Percentiles rank a stretch among this genome's conserved stretches.
Conservation (phyloP, 2,888 invertebrate species). For the Eubasilissa splendida region DNA sequence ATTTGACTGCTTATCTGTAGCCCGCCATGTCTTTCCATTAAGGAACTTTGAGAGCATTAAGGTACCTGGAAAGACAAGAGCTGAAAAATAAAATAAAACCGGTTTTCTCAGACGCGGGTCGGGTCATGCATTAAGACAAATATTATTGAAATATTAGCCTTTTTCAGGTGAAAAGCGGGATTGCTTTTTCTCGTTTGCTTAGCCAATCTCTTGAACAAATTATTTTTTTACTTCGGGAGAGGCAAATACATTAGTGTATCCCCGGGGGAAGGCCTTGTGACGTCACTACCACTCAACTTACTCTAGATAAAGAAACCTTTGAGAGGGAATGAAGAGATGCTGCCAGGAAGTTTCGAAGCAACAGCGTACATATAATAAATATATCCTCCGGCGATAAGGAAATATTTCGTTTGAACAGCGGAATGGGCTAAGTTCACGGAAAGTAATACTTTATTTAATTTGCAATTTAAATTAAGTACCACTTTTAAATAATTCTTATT, state of each 20-base stretch:
- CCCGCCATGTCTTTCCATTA: too few relatives aligned
- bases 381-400: conserved; percentile 5
- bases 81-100: neutral
- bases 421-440: too few relatives aligned
- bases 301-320: conserved; percentile 31
- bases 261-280: conserved; percentile 24
- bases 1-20: too few relatives aligned
- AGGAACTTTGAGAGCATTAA: too few relatives aligned
- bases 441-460: too few relatives aligned
- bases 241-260: conserved; percentile 32
- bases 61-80: neutral
- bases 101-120: too few relatives aligned
- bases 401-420: neutral
- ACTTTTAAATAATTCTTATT: too few relatives aligned
- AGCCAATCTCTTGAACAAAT: conserved; percentile 13
- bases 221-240: conserved; percentile 20
- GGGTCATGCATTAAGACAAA: too few relatives aligned
- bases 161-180: neutral
- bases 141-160: too few relatives aligned
- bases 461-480: too few relatives aligned
- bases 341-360: neutral
- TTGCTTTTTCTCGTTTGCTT: conserved; percentile 19
- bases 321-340: conserved; percentile 8
- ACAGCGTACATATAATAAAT: neutral
- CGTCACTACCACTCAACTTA: conserved; percentile 42